Evolutionary conservation across 2,888 invertebrate genomes (phyloP).

Genomic region (Drepana falcataria): DNA sequence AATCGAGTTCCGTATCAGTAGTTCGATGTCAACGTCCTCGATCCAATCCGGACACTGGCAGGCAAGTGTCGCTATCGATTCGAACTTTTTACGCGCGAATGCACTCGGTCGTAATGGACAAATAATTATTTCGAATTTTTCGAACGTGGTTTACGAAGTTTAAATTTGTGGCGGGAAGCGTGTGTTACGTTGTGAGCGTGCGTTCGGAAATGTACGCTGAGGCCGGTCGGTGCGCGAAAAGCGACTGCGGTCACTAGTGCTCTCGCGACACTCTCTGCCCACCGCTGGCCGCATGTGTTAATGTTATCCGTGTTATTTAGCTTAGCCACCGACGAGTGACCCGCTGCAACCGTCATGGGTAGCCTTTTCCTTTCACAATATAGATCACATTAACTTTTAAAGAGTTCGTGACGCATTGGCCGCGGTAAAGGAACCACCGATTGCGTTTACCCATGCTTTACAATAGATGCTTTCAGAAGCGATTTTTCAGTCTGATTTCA

Average conservation of each 20-base stretch:
- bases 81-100: slow-evolving; percentile 59
- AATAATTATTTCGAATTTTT: slow-evolving; percentile 41
- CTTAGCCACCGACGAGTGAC: slow-evolving; percentile 37
- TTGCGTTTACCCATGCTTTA: slow-evolving; percentile 20
- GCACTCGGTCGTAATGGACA: slow-evolving; percentile 57
- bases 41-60: slow-evolving; percentile 64
- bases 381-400: slow-evolving; percentile 13
- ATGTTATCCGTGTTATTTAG: slow-evolving; percentile 60
- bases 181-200: slow-evolving; percentile 67
- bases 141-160: slow-evolving; percentile 47
- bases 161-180: slow-evolving; percentile 68
- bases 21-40: slow-evolving; percentile 66
- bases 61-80: slow-evolving; percentile 51
- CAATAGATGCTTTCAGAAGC: slow-evolving; percentile 33
- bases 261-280: slow-evolving; percentile 56
- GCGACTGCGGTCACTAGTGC: slow-evolving; percentile 64
- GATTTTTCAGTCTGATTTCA: slow-evolving; percentile 46
- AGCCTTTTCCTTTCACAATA: slow-evolving; percentile 18
- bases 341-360: slow-evolving; percentile 21
- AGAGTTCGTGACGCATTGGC: slow-evolving; percentile 32
- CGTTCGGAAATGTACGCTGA: slow-evolving; percentile 58
- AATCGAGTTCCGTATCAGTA: slow-evolving; percentile 38
- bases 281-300: slow-evolving; percentile 58
- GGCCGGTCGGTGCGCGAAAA: slow-evolving; percentile 63
- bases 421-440: slow-evolving; percentile 19